Percentiles rank a stretch among this genome's conserved stretches.
Conservation (phyloP, 2,113 vertebrate genomes). For the Perca flavescens region DNA sequence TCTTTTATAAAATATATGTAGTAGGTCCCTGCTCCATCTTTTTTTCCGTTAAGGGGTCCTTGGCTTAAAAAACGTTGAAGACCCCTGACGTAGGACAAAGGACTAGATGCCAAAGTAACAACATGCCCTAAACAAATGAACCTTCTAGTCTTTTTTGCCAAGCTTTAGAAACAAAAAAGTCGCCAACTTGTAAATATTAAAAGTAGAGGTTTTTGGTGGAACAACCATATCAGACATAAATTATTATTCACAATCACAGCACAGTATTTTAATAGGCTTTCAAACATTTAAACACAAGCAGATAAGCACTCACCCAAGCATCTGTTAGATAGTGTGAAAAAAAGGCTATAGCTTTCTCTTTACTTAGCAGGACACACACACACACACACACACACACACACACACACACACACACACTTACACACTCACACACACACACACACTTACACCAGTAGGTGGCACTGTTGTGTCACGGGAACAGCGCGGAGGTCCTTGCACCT, state of each 20-base stretch:
- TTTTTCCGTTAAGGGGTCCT: too few species aligned
- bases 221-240: background rate
- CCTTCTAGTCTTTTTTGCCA: too few species aligned
- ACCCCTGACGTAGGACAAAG: too few species aligned
- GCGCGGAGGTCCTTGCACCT: background rate
- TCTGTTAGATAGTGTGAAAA: background rate
- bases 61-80: too few species aligned
- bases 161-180: too few species aligned
- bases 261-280: background rate
- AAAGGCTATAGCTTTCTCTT: background rate
- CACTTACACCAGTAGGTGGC: conserved; percentile 64
- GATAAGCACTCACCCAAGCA: background rate
- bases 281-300: background rate
- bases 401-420: conserved; percentile 18
- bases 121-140: too few species aligned
- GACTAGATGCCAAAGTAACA: too few species aligned
- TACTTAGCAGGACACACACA: conserved; percentile 4
- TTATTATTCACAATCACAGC: background rate
- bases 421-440: background rate
- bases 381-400: background rate
- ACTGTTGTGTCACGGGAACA: conserved; percentile 60
- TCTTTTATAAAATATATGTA: too few species aligned
- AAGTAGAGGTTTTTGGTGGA: background rate
- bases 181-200: too few species aligned
- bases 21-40: too few species aligned